Base-by-base conservation (phyloP, 2,888 invertebrate genomes). In the Lochmaea crataegi region DNA sequence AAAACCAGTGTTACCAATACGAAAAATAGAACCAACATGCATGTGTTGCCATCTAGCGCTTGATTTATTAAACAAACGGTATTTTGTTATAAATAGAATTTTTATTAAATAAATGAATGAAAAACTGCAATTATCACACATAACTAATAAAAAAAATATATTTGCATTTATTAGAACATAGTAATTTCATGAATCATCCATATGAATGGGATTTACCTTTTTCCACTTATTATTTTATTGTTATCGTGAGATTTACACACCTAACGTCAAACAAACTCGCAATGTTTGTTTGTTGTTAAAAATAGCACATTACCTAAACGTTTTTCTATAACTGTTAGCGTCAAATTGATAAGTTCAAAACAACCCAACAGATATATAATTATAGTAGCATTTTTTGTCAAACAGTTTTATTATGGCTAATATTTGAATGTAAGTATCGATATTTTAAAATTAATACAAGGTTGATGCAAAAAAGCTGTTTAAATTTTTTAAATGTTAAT, bases 201-300 rank as follows among this genome's bases (percentile, higher is more conserved):
- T 32, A 14, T 32, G 58, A 58, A 58, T 58, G 58, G 58, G 32
- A 58, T 58, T 58, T 58, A 53, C 53, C 53, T 53, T 53, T 53
- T 53, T 53, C 18, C 53, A 53, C 16, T 53, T 18, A 53, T 53
- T 53, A 53, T 16, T 53, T 5, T 53, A 53, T 53, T 53, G 53
- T 53, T 53, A 53, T 53, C 53, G 53, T 53, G 53, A 53, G 53
- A 53, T 53, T 53, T 53, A 53, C 53, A 53, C 53, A 53, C 53
- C 53, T 53, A 6, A 18, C 10, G 53, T 53, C 18, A 53, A 53
- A 53, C 53, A 53, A 16, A 16, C 16, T 53, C 18, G 9, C 51
- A 51, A 7, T 18, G 53, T 16, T 53, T 53, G 16, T 18, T n/a
- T 16, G 16, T 53, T 53, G n/a, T 53, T 53, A 53, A 53, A 53